These are phyloP conservation scores for Phyllotreta cruciferae DNA, from an alignment of 2,888 invertebrate species.

Conservation along the genomic window DNA sequence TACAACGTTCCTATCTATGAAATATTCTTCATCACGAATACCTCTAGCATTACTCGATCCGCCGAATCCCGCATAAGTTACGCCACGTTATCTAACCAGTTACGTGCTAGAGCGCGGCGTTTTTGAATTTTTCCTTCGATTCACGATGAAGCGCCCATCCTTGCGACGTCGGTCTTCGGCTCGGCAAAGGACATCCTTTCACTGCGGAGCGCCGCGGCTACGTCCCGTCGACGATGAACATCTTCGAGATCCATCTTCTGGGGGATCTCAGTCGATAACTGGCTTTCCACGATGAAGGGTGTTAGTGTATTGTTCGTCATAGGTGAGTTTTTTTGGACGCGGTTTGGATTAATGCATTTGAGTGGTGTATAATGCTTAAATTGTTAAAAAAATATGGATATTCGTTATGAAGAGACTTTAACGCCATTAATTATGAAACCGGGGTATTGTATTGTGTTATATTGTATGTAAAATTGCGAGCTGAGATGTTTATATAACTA, in stretches of 20 bases:
- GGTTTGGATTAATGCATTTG: conserved; percentile 4
- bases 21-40: too few relatives aligned
- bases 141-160: not conserved
- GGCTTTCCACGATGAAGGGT: conserved; percentile 57
- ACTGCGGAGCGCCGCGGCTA: conserved; percentile 39
- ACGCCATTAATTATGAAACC: conserved; percentile 1
- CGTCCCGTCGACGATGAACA: conserved; percentile 36
- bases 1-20: too few relatives aligned
- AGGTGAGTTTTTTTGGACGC: conserved; percentile 53
- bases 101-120: conserved; percentile 32
- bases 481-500: conserved; percentile 31
- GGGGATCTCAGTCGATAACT: conserved; percentile 53
- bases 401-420: conserved; percentile 9
- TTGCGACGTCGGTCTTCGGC: conserved; percentile 24
- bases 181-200: conserved; percentile 47
- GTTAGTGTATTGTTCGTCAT: conserved; percentile 56
- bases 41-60: too few relatives aligned
- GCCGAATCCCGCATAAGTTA: conserved; percentile 24
- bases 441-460: conserved; percentile 14
- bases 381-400: conserved; percentile 1
- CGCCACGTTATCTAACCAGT: conserved; percentile 38
- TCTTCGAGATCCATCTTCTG: conserved; percentile 51
- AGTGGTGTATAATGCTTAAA: not conserved
- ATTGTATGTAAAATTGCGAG: conserved; percentile 25
- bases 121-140: conserved; percentile 33